Evolutionary conservation across 92 coral and sea anemone species (phyloP).

Genomic region (Phenganax stokvisi): DNA sequence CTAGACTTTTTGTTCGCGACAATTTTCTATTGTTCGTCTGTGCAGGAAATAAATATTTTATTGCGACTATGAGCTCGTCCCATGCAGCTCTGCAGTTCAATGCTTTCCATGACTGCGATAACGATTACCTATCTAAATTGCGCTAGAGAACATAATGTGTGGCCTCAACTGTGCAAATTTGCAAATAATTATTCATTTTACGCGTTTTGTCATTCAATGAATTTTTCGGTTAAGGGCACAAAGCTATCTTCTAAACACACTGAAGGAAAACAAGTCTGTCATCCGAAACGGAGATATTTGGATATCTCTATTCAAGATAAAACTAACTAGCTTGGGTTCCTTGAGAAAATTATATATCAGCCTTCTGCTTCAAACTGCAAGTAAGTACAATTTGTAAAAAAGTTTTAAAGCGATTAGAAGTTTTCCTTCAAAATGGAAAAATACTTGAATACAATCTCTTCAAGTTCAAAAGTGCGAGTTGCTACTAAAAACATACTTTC

Average conservation of each 20-base stretch:
- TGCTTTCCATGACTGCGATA: constrained; percentile 12
- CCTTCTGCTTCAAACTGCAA: too few relatives aligned
- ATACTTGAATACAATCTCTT: too few relatives aligned
- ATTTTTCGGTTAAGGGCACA: neutral
- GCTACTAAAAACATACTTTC: too few relatives aligned
- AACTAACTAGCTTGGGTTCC: neutral
- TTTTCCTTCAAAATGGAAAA: too few relatives aligned
- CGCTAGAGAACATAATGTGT: neutral
- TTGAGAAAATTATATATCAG: too few relatives aligned
- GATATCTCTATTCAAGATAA: neutral
- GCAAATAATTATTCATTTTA: constrained; percentile 13
- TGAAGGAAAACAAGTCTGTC: neutral
- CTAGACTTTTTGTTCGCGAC: too few relatives aligned
- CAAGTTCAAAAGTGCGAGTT: too few relatives aligned
- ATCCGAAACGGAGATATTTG: neutral
- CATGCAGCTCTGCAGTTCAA: constrained; percentile 11
- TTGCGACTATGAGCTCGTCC: neutral
- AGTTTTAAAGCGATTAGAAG: too few relatives aligned
- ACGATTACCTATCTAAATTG: neutral
- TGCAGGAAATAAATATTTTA: too few relatives aligned
- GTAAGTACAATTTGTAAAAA: too few relatives aligned
- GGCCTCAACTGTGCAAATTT: constrained; percentile 17
- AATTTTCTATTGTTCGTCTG: too few relatives aligned
- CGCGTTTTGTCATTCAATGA: neutral
- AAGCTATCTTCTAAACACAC: neutral